Percentiles rank a stretch among this genome's conserved stretches.
Evolutionary conservation across 2,797 vertebrate species (phyloP).

Genomic region (Helicolenus hilgendorfi): DNA sequence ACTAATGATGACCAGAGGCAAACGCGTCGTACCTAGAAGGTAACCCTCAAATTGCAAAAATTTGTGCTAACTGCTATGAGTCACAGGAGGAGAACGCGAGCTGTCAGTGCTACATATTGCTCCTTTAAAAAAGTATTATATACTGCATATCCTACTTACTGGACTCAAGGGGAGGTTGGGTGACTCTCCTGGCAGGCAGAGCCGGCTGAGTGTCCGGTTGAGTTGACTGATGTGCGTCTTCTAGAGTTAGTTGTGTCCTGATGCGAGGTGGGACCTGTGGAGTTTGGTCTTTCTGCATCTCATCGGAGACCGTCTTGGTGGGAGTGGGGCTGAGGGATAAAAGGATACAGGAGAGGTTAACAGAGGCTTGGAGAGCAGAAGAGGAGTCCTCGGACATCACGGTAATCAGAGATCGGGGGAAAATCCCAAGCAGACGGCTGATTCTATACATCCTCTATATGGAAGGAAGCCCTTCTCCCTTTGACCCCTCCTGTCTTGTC

Average conservation of each 20-base stretch:
- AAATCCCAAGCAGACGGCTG: constrained; percentile 30
- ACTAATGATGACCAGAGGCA: too few species aligned
- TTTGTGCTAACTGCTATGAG: too few species aligned
- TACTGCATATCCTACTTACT: constrained; percentile 33
- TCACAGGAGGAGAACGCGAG: too few species aligned
- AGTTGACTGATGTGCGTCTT: constrained; percentile 26
- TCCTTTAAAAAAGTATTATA: background rate
- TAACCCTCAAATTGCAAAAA: too few species aligned
- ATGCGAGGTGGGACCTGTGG: constrained; percentile 75
- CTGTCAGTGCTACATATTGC: too few species aligned
- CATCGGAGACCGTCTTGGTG: constrained; percentile 48
- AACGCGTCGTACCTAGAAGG: too few species aligned
- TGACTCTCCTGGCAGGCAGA: constrained; percentile 25
- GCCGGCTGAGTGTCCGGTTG: constrained; percentile 31
- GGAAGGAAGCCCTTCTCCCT: background rate
- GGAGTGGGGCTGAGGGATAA: constrained; percentile 44
- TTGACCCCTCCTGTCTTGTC: background rate
- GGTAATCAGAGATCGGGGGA: background rate
- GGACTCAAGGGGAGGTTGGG: constrained; percentile 22
- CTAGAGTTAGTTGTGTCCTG: constrained; percentile 41
- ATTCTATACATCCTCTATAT: constrained; percentile 54
- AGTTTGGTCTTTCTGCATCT: constrained; percentile 54
- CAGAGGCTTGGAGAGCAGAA: constrained; percentile 18
- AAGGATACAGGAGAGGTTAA: constrained; percentile 44
- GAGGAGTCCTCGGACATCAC: constrained; percentile 26